Conservation (phyloP, 2,113 vertebrate species). For the Xerus inauris region DNA sequence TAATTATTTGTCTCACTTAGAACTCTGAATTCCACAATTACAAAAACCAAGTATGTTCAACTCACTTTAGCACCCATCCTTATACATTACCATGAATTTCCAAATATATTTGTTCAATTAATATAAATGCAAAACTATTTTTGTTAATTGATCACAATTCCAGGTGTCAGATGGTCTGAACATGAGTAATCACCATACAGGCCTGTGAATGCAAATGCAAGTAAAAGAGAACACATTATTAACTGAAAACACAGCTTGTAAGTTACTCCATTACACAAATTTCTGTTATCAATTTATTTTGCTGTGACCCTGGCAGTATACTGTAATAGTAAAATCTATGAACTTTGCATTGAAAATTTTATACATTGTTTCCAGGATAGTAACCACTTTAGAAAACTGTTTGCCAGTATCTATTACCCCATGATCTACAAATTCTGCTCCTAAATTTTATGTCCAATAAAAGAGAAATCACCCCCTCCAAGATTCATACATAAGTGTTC, state of each 20-base stretch:
- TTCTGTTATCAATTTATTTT: neutral
- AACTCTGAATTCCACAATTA: neutral
- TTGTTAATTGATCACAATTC: neutral
- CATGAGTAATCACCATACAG: neutral
- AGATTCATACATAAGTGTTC: neutral
- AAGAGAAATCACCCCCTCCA: neutral
- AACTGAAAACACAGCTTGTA: neutral
- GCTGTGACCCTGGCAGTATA: neutral
- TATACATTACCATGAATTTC: neutral
- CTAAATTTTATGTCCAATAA: neutral
- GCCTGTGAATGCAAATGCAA: neutral
- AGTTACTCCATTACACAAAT: neutral
- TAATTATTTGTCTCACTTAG: neutral
- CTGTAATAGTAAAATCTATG: too few relatives aligned
- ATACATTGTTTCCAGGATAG: neutral
- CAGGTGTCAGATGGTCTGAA: neutral
- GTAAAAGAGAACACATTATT: neutral
- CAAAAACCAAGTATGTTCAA: neutral
- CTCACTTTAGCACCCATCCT: neutral
- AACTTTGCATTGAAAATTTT: neutral
- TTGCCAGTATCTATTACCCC: neutral
- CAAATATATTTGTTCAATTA: neutral
- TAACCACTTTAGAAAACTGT: neutral
- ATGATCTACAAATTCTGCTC: neutral
- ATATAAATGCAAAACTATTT: neutral